Conservation (phyloP, 2,888 invertebrate species). For the Pilophorus perplexus region DNA sequence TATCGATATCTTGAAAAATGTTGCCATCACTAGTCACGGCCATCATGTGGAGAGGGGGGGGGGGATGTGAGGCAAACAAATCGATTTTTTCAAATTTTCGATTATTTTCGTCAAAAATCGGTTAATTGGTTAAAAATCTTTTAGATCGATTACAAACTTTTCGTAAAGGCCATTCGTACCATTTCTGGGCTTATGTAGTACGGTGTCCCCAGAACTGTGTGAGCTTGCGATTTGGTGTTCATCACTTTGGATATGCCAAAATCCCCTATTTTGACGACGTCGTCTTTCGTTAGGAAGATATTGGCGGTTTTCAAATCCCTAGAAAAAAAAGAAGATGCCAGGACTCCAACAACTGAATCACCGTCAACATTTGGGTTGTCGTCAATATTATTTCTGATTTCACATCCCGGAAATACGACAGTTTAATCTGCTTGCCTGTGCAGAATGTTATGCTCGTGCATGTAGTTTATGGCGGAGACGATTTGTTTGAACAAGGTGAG, state of each 20-base stretch:
- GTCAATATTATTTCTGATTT: too few species aligned
- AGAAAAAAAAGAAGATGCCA: too few species aligned
- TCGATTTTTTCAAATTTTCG: too few species aligned
- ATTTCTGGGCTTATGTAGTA: slow-evolving; percentile 75
- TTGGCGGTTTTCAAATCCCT: slow-evolving; percentile 74
- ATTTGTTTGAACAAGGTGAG: slow-evolving; percentile 66
- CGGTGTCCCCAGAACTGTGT: slow-evolving; percentile 70
- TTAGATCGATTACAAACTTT: neutral
- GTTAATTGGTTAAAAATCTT: too few species aligned
- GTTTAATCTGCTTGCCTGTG: slow-evolving; percentile 56
- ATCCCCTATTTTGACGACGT: slow-evolving; percentile 68
- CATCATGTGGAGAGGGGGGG: too few species aligned
- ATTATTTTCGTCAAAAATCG: too few species aligned
- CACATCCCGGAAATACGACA: too few species aligned
- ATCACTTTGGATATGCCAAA: slow-evolving; percentile 74
- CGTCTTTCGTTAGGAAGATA: slow-evolving; percentile 67
- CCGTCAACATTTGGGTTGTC: too few species aligned
- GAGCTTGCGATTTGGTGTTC: slow-evolving; percentile 64
- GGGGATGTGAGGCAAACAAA: too few species aligned
- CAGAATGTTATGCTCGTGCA: slow-evolving; percentile 66
- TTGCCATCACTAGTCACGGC: too few species aligned
- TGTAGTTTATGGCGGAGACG: slow-evolving; percentile 65
- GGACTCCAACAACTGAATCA: too few species aligned
- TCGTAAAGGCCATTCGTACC: slow-evolving; percentile 52
- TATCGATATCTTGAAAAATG: too few species aligned